A percentile compares a stretch with the other conserved stretches of the same genome.
phyloP scores from a whole-genome alignment of 53 echinoderm and acorn worm genomes.

The Arbacia lixula region DNA sequence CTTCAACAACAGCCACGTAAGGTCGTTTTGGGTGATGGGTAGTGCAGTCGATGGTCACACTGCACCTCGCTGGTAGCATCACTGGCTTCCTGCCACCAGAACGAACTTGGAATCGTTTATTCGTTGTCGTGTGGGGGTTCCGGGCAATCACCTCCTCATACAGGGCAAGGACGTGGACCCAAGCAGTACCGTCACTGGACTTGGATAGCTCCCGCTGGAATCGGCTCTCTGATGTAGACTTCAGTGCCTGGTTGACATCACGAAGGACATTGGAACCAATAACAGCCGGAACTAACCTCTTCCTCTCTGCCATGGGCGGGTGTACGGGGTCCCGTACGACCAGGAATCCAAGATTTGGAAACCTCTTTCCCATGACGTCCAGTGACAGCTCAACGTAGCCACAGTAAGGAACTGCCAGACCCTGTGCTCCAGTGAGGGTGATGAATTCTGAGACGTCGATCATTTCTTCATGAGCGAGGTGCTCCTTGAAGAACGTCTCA shows the following conservation, averaged over 20 bases:
- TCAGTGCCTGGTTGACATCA: conserved; percentile 45
- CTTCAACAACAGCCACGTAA: too few species aligned
- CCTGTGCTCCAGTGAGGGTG: conserved; percentile 63
- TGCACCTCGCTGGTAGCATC: too few species aligned
- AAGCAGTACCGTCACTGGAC: conserved; percentile 15
- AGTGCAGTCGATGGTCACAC: too few species aligned
- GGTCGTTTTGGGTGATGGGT: too few species aligned
- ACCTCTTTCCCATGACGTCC: conserved; percentile 44
- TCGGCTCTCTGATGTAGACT: background rate
- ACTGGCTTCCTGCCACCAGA: too few species aligned
- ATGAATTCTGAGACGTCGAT: conserved; percentile 59
- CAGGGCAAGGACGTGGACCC: conserved; percentile 57
- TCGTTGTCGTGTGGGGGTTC: too few species aligned
- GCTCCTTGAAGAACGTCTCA: conserved; percentile 65
- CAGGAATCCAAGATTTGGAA: conserved; percentile 68
- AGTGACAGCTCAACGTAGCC: conserved; percentile 77
- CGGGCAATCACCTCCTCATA: conserved; percentile 61
- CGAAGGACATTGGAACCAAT: conserved; percentile 77
- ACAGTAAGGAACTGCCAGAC: conserved; percentile 61
- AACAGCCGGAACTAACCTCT: conserved; percentile 65
- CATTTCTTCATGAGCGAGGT: conserved; percentile 55
- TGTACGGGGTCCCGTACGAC: conserved; percentile 76
- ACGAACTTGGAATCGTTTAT: too few species aligned
- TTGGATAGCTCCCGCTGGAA: background rate
- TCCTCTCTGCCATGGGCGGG: conserved; percentile 37